Evolutionary conservation across 37 sponge, comb jelly and placozoan species (phyloP).

Genomic region (Hormiphora californensis): DNA sequence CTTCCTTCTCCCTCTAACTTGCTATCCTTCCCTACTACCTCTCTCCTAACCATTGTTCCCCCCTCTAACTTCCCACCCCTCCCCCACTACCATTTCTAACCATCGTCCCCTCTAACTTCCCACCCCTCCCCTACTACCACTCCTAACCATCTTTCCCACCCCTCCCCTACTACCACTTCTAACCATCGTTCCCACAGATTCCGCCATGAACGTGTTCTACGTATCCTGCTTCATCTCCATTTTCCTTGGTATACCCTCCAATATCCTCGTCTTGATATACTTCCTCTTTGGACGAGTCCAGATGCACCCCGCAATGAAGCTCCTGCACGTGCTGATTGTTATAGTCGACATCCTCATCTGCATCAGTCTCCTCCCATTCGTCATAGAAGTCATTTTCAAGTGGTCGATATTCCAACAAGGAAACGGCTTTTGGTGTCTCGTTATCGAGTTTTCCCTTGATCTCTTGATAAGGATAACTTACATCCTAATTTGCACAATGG

Average conservation of each 20-base stretch:
- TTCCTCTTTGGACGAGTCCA: not conserved
- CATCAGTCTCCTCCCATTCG: not conserved
- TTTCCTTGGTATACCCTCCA: not conserved
- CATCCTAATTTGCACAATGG: not conserved
- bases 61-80: no score
- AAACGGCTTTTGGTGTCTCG: not conserved
- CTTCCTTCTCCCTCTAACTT: no score
- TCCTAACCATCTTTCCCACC: no score
- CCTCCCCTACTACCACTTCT: no score
- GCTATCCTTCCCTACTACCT: no score
- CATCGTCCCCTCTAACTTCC: no score
- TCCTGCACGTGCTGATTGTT: not conserved
- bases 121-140: no score
- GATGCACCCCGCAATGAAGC: constrained; percentile 3
- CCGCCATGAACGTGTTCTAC: not conserved
- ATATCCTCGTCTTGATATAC: not conserved
- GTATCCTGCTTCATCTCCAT: not conserved
- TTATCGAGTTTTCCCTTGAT: not conserved
- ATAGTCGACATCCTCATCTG: not conserved
- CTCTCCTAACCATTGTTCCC: no score
- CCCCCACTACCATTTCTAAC: no score
- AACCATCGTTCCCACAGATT: not conserved
- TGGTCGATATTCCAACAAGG: not conserved
- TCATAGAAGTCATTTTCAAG: not conserved
- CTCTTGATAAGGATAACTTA: not conserved